phyloP scores from a whole-genome alignment of 2,113 vertebrate genomes.

The Hemichromis elongatus region DNA sequence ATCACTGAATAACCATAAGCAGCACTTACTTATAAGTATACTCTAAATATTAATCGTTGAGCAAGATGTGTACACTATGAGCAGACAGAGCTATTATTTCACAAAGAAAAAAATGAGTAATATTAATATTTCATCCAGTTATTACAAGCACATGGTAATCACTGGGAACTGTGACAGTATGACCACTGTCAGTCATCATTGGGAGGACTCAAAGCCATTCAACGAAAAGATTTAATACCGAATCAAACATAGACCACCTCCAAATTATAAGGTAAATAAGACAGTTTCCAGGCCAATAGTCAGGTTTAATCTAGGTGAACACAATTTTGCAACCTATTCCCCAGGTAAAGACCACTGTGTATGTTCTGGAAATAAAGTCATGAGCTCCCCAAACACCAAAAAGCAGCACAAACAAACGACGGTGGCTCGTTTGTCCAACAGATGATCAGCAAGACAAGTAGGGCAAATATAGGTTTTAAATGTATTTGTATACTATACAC shows the following conservation, averaged over 20 bases:
- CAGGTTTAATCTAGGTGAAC: background rate
- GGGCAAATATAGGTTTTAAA: background rate
- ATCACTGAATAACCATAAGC: background rate
- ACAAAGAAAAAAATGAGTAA: background rate
- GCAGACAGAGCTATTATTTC: background rate
- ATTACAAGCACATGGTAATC: background rate
- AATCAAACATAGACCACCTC: background rate
- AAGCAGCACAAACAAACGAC: background rate
- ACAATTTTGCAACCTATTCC: background rate
- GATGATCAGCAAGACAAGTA: background rate
- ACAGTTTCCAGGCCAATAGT: background rate
- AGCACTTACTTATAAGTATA: background rate
- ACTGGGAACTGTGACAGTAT: background rate
- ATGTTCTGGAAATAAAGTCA: background rate
- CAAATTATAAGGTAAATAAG: background rate
- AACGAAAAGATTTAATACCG: background rate
- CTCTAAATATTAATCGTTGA: background rate
- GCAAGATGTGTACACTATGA: background rate
- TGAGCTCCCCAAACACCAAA: background rate
- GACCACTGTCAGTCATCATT: background rate
- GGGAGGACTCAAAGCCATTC: background rate
- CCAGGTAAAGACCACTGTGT: background rate
- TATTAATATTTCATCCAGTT: background rate
- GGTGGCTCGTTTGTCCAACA: background rate
- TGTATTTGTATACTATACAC: background rate